Conservation (phyloP, 2,113 vertebrate species). For the Candoia aspera region DNA sequence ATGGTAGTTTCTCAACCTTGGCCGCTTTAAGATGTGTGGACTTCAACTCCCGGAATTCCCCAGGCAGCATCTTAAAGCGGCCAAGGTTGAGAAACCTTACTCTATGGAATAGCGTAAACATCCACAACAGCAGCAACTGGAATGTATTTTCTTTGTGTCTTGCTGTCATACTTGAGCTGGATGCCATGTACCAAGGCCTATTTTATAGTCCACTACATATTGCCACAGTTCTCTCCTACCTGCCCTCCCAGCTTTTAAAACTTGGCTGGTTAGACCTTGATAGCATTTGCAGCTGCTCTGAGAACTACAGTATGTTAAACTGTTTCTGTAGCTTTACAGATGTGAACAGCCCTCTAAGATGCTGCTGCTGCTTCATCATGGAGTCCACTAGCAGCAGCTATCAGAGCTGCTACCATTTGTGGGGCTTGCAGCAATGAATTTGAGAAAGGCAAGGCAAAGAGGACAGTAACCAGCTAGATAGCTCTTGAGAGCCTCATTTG, state of each 20-base stretch:
- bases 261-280: neutral
- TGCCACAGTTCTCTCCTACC: neutral
- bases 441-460: neutral
- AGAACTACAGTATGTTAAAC: neutral
- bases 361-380: neutral
- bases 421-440: neutral
- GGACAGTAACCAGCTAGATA: neutral
- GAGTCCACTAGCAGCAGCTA: neutral
- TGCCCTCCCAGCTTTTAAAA: neutral
- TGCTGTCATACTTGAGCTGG: slow-evolving; percentile 8
- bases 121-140: neutral
- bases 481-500: neutral
- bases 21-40: too few relatives aligned
- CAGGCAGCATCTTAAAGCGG: too few relatives aligned
- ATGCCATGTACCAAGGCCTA: neutral
- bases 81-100: too few relatives aligned
- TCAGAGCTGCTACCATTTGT: neutral
- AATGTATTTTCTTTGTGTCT: slow-evolving; percentile 35
- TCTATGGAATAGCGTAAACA: neutral
- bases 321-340: neutral
- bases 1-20: too few relatives aligned
- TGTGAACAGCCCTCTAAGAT: neutral
- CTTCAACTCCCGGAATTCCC: too few relatives aligned
- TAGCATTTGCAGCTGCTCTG: neutral
- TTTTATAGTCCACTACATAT: neutral